Base-by-base conservation (phyloP, 2,113 vertebrate species). In the Vidua chalybeata region DNA sequence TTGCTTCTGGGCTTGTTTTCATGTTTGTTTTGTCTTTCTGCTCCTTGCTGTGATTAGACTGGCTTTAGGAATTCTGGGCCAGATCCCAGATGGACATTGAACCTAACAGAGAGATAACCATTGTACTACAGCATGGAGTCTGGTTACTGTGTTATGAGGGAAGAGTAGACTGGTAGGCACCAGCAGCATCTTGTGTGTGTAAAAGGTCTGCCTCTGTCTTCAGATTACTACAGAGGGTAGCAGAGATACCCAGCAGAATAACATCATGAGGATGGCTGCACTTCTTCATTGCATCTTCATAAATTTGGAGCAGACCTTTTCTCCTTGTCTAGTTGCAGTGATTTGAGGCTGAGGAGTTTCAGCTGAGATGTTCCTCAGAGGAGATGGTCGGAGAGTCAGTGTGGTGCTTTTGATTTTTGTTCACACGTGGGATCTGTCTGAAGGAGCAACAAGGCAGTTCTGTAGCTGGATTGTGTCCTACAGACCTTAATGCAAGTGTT, bases 11-110 rank as follows among this genome's bases (percentile, higher is more conserved):
- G 74, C 56, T 93, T 84, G 31, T 81, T 94, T 84, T 67, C 7
- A 2, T 82, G 33, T 91, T 88, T 90, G 49, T 85, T 93, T 95
- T 93, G 76, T 78, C 49, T 94, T 91, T 77, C 64, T 92, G 51
- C 30, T 90, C 73, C 80, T 90, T 13, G 19, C 80, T 93, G 54
- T 41, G 61, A 48, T 76, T 71, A 79, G 71, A 9, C 43, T 87
- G 69, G 49, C 0, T 1, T 55, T 49, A 86, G 88, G 72, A 71
- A 48, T 86, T 81, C 55, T 84, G 63, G 45, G 52, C 35, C 27
- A 45, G 48, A 30, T 93, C 64, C 63, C 63, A 83, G 64, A 39
- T 41, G 64, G 64, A 85, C 15, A 13, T 27, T 61, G 76, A 56
- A 48, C 26, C 24, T 49, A 26, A 11, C 0, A 37, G 84, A 23